Base-by-base conservation (phyloP, 92 coral and sea anemone genomes). In the Phenganax subtilis region DNA sequence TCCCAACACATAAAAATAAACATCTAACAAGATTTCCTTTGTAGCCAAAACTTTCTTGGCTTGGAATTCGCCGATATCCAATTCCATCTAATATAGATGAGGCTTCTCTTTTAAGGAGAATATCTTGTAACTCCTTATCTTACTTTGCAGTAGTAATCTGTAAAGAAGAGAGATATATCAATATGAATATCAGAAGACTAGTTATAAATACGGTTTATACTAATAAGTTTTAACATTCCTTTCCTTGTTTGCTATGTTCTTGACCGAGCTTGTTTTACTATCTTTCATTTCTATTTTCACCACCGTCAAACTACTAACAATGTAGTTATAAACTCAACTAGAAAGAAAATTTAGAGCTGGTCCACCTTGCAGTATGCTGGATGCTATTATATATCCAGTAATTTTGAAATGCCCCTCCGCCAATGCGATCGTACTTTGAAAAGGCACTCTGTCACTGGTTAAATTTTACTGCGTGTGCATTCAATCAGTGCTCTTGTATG, bases 311-410 rank as follows among this genome's bases (percentile, higher is more conserved):
- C 65, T 6, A 59, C 65, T 6, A 0, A 6, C 1, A 20, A 59
- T 67, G 12, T 11, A 67, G 11, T 67, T 17, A 11, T 67, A 15
- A 15, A 67, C 31, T 3, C 31, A 67, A 15, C 31, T 7, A 67
- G 31, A 12, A 67, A 15, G 72, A 15, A 67, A 67, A 67, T 27
- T 67, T 2, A 3, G 27, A 67, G 72, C 72, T 67, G 51, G 30
- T 11, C 72, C 72, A 67, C 72, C 72, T 67, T 67, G 72, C 8
- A 67, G 72, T 11, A 67, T 27, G 25, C 72, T 67, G 12, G 72
- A 67, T 3, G 72, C 72, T 9, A 67, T 67, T 27, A 67, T 0
- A 11, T 15, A 11, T 11, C 72, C 72, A 11, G 72, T 9, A 67
- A 67, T 27, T 30, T 67, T 67, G 51, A 67, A 67, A 27, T 67